A percentile compares a stretch with the other conserved stretches of the same genome.
Conservation (phyloP, 1,140 invertebrate species). For the Holotrichia oblita region DNA sequence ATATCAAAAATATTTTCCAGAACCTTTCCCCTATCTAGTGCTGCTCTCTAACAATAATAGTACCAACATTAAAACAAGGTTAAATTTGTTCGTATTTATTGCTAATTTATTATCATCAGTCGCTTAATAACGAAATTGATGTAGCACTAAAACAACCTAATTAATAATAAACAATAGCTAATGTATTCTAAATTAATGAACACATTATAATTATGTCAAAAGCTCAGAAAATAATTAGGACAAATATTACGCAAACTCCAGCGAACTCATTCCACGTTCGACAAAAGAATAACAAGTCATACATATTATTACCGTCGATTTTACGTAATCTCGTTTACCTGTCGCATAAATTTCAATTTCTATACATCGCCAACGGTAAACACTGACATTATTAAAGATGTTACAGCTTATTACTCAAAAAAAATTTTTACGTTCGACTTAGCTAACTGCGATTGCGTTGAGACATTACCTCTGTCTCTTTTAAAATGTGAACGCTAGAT, state of each 20-base stretch:
- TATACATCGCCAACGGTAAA: background rate
- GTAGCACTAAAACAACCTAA: background rate
- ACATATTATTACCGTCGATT: background rate
- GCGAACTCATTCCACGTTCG: constrained; percentile 1
- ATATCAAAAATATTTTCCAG: background rate
- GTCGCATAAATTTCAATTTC: background rate
- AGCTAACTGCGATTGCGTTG: background rate
- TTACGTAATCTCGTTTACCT: background rate
- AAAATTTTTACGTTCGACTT: background rate
- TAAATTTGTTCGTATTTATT: background rate
- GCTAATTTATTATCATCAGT: background rate
- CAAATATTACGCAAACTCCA: background rate
- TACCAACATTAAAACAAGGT: too few species aligned
- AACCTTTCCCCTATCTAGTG: too few species aligned
- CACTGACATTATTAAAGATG: background rate
- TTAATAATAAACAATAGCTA: background rate
- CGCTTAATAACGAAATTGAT: background rate
- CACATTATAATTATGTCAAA: background rate
- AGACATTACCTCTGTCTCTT: background rate
- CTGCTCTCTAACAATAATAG: too few species aligned
- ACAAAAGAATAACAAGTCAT: constrained; percentile 1
- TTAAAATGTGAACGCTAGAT: background rate
- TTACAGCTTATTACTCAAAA: constrained; percentile 14
- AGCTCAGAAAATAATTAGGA: background rate
- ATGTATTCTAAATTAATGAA: background rate